phyloP scores from a whole-genome alignment of 1,140 invertebrate genomes.

The Vanessa atalanta region DNA sequence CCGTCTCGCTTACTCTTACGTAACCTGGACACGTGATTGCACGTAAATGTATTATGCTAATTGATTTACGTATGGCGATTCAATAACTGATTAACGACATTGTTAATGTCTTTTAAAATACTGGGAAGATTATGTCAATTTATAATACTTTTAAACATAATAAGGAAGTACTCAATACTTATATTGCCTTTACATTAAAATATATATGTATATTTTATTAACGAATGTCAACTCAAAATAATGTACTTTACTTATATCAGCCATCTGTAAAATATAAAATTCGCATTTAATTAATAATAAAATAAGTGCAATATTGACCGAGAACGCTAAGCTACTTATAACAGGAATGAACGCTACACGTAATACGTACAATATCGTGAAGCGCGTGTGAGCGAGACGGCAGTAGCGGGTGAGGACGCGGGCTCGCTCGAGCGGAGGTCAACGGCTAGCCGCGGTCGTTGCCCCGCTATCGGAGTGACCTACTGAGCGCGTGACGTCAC shows the following conservation, averaged over 20 bases:
- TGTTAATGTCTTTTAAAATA: not conserved
- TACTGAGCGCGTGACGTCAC: constrained; percentile 81
- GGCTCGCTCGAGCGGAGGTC: constrained; percentile 78
- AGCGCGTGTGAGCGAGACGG: constrained; percentile 61
- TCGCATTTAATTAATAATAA: constrained; percentile 9
- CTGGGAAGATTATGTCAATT: constrained; percentile 2
- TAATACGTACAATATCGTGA: constrained; percentile 69
- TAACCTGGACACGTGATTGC: constrained; percentile 43
- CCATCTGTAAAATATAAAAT: constrained; percentile 4
- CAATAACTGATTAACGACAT: constrained; percentile 8
- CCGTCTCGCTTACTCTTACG: constrained; percentile 53
- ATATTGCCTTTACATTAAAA: not conserved
- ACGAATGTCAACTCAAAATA: not conserved
- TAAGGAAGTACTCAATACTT: not conserved
- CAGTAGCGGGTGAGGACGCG: constrained; percentile 68
- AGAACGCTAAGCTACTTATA: constrained; percentile 43
- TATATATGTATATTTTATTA: not conserved
- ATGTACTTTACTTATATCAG: not conserved
- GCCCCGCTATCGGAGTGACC: constrained; percentile 81
- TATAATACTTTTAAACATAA: not conserved
- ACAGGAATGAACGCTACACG: constrained; percentile 48
- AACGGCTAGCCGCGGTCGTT: constrained; percentile 82
- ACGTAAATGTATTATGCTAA: constrained; percentile 21
- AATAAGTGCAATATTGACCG: constrained; percentile 30
- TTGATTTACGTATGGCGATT: constrained; percentile 16